Evolutionary conservation across 2,113 vertebrate species (phyloP), one percentile per base, ranked within the genome.

Genomic region (Tringa solitaria): DNA sequence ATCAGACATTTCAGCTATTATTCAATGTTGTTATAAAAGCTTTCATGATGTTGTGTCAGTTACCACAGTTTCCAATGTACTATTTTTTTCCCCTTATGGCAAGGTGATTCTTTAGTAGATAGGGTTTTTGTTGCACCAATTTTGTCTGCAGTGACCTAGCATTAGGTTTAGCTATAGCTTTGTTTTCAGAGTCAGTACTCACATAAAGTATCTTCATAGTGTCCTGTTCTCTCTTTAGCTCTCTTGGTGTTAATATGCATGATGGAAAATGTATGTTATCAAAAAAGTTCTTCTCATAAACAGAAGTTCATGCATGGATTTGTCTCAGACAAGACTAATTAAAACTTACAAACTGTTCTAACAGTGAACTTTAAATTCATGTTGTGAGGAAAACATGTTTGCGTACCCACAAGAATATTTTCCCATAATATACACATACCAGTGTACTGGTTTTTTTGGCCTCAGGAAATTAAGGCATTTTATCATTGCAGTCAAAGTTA

Each of bases 271-370:
- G 7, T 65, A 41, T 54, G 10, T 48, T 70, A 63, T 54, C 21
- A 59, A 53, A 82, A 94, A 73, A 75, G n/a, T 84, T 87, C 26
- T 65, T 76, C 68, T 93, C 86, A 35, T 28, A 68, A 84, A n/a
- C 65, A 84, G 64, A 81, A 86, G 50, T 84, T 89, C 15, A 32
- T 84, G 68, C 50, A 92, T 37, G 53, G 32, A 72, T 86, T 92
- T 90, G n/a, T 59, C 75, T 89, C 63, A 50, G 81, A 83, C 90
- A 90, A 75, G 63, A 65, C 35, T 89, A 92, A 94, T 92, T 95
- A 95, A 95, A 91, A 94, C 51, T 93, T 87, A n/a, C 28, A 69
- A 81, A 95, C 30, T 69, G 57, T 50, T 91, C 63, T 93, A 91
- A 33, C 33, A 75, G 39, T 72, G 35, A 92, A 87, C 39, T 89